Evolutionary conservation across 2,113 vertebrate species (phyloP).

Genomic region (Tychaedon coryphoeus): DNA sequence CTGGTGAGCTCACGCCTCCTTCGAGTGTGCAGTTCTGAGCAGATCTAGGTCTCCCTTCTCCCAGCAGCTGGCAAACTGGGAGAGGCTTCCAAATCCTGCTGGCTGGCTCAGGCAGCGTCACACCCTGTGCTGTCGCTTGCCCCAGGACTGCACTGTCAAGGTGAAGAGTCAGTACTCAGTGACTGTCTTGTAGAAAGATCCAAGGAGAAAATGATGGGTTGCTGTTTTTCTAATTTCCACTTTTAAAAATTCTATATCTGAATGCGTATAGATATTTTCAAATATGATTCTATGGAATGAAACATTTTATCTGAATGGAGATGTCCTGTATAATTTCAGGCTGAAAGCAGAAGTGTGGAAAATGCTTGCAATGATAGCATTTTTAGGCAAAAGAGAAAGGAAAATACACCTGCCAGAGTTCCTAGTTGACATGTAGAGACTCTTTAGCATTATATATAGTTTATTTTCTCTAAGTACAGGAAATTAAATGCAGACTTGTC

Average conservation of each 20-base stretch:
- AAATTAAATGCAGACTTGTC: background rate
- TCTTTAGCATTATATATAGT: background rate
- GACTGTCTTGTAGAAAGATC: background rate
- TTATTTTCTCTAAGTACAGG: background rate
- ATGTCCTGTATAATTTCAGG: background rate
- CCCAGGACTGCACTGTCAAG: rapidly evolving
- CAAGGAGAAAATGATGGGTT: background rate
- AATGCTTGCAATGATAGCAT: background rate
- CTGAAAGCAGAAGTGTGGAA: background rate
- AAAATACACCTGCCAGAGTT: background rate
- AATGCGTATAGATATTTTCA: background rate
- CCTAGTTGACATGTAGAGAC: background rate
- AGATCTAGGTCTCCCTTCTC: background rate
- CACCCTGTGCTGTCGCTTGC: rapidly evolving
- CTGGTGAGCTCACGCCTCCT: background rate
- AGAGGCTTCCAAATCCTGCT: background rate
- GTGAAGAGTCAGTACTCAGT: background rate
- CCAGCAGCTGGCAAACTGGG: background rate
- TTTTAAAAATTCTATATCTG: background rate
- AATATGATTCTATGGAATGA: background rate
- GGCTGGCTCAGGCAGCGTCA: background rate
- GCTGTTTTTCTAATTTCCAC: background rate
- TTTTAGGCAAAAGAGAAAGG: background rate
- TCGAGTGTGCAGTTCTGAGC: background rate
- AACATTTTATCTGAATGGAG: background rate